A percentile compares a stretch with the other conserved stretches of the same genome.
phyloP scores from a whole-genome alignment of 2,888 invertebrate species.

The Ernsta delagoae region DNA sequence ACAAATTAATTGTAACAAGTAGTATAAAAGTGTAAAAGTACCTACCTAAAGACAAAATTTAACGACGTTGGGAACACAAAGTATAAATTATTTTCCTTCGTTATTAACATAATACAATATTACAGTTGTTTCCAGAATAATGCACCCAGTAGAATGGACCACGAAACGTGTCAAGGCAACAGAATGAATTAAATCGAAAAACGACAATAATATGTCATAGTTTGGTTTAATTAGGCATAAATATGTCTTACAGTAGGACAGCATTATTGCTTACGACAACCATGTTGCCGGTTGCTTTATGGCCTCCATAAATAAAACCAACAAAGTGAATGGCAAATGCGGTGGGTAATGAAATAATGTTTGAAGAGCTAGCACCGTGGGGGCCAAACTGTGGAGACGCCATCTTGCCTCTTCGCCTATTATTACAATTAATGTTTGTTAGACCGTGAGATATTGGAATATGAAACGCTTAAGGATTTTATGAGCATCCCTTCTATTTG shows the following conservation, averaged over 20 bases:
- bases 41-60: too few relatives aligned
- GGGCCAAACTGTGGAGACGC: constrained; percentile 28
- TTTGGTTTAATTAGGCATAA: constrained; percentile 37
- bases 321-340: constrained; percentile 50
- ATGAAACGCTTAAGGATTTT: background rate
- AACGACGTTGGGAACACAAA: too few relatives aligned
- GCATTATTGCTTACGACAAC: constrained; percentile 39
- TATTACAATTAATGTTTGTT: constrained; percentile 36
- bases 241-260: constrained; percentile 40
- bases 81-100: too few relatives aligned
- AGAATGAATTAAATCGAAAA: constrained; percentile 47
- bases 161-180: constrained; percentile 23
- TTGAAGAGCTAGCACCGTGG: constrained; percentile 33
- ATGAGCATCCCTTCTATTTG: background rate
- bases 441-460: constrained; percentile 23
- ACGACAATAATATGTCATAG: constrained; percentile 43
- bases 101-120: too few relatives aligned
- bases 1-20: too few relatives aligned
- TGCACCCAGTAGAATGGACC: constrained; percentile 13
- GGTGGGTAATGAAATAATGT: constrained; percentile 38
- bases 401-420: constrained; percentile 29
- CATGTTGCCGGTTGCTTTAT: constrained; percentile 52
- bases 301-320: constrained; percentile 65
- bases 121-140: constrained; percentile 10
- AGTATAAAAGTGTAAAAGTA: too few relatives aligned